Evolutionary conservation across 2,888 invertebrate genomes (phyloP), one percentile per base, ranked within the genome.

Genomic region (Dichetophora obliterata): DNA sequence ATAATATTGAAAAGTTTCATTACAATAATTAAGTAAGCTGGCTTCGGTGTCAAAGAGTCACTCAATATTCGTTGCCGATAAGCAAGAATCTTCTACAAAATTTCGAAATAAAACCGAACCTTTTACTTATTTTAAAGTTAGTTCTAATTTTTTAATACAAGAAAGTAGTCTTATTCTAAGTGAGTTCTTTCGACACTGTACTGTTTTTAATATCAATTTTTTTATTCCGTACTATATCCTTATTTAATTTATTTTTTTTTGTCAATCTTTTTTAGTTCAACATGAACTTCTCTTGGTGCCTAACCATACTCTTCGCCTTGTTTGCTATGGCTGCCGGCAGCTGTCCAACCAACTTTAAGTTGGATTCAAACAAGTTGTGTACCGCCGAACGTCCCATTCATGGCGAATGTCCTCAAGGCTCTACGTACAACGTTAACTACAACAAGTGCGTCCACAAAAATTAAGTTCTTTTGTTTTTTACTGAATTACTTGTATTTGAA

Each of bases 371-470:
- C 3, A 31, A 73, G 19, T 73, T 80, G 3, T 89, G 88, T 75
- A 78, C 82, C 0, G 43, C 81, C 0, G 76, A 84, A 1, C 87
- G 88, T n/a, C 82, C 86, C 65, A 83, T 89, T 75, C 84, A 78
- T 37, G 88, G 88, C 14, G 83, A 83, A 22, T 88, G 88, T 68
- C 88, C 88, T 9, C 1, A n/a, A 0, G 79, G 81, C 3, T 88
- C 88, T 3, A 69, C 77, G 74, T 87, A 85, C 65, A 83, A 81
- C 48, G 0, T 82, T 5, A 85, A 81, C 16, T 68, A 84, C 6
- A 88, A 88, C 80, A 86, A 84, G 72, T 88, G 88, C 79, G 86
- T 87, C 22, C 83, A 84, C 66, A 57, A 43, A 43, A 14, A 43
- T 43, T 43, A 43, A 43, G 43, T 11, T 43, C 2, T 43, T 14